Conservation (phyloP, 2,888 invertebrate genomes). For the Phyllotreta cruciferae region DNA sequence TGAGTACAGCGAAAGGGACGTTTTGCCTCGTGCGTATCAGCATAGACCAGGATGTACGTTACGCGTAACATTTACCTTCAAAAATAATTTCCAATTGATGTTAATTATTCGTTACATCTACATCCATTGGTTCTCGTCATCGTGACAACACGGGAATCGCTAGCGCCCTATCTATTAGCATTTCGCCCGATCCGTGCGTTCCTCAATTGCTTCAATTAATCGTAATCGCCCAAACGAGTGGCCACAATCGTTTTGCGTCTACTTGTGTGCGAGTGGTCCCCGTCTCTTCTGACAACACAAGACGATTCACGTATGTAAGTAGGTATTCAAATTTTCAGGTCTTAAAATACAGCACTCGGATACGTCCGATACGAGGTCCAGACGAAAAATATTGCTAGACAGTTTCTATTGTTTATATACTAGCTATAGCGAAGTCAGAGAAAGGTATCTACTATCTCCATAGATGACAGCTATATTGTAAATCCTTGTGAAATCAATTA, state of each 20-base stretch:
- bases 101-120: too few relatives aligned
- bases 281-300: slow-evolving; percentile 1
- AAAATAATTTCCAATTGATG: too few relatives aligned
- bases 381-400: not conserved
- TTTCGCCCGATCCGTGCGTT: slow-evolving; percentile 13
- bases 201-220: slow-evolving; percentile 28
- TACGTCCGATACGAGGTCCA: not conserved
- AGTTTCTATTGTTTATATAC: too few relatives aligned
- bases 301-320: slow-evolving; percentile 4
- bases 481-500: too few relatives aligned
- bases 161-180: slow-evolving; percentile 13
- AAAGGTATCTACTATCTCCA: too few relatives aligned
- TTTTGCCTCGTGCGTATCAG: too few relatives aligned
- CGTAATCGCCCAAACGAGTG: slow-evolving; percentile 25
- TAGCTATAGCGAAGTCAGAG: too few relatives aligned
- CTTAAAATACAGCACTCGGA: slow-evolving; percentile 1
- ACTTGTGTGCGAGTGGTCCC: slow-evolving; percentile 10
- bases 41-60: too few relatives aligned
- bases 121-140: too few relatives aligned
- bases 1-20: too few relatives aligned
- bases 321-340: slow-evolving; percentile 12
- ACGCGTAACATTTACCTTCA: too few relatives aligned
- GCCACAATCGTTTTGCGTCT: slow-evolving; percentile 22
- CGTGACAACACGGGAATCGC: not conserved
- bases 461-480: too few relatives aligned